Evolutionary conservation across 2,888 invertebrate species (phyloP).

Genomic region (Leptinotarsa haldemani): DNA sequence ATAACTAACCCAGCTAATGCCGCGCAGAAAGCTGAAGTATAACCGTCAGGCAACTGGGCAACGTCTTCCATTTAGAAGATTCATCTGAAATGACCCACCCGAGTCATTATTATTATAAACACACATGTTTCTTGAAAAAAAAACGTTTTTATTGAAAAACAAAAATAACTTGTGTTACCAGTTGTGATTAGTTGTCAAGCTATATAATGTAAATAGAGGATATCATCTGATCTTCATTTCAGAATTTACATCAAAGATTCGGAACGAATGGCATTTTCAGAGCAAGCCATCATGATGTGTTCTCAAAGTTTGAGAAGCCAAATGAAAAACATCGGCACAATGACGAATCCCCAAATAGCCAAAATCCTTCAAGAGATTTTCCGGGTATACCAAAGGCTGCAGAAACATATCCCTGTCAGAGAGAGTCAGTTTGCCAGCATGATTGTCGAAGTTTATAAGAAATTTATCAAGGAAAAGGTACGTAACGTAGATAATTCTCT

Average conservation of each 20-base stretch:
- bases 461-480: slow-evolving; percentile 72
- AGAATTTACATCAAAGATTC: slow-evolving; percentile 87
- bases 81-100: too few species aligned
- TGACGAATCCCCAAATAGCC: slow-evolving; percentile 60
- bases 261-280: slow-evolving; percentile 84
- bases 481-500: slow-evolving; percentile 32
- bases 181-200: too few species aligned
- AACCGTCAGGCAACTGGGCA: too few species aligned
- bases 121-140: too few species aligned
- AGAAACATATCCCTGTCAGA: slow-evolving; percentile 73
- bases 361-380: slow-evolving; percentile 72
- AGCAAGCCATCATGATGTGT: slow-evolving; percentile 81
- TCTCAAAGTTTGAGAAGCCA: slow-evolving; percentile 77
- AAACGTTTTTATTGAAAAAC: too few species aligned
- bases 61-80: too few species aligned
- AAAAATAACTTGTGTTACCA: too few species aligned
- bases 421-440: slow-evolving; percentile 73
- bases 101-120: too few species aligned
- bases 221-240: slow-evolving; percentile 32
- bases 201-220: background rate
- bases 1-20: too few species aligned
- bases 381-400: slow-evolving; percentile 76
- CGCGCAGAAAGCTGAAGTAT: too few species aligned
- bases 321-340: slow-evolving; percentile 66
- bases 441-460: slow-evolving; percentile 78